Evolutionary conservation across 2,888 invertebrate species (phyloP).

Genomic region (Epinotia brunnichana): DNA sequence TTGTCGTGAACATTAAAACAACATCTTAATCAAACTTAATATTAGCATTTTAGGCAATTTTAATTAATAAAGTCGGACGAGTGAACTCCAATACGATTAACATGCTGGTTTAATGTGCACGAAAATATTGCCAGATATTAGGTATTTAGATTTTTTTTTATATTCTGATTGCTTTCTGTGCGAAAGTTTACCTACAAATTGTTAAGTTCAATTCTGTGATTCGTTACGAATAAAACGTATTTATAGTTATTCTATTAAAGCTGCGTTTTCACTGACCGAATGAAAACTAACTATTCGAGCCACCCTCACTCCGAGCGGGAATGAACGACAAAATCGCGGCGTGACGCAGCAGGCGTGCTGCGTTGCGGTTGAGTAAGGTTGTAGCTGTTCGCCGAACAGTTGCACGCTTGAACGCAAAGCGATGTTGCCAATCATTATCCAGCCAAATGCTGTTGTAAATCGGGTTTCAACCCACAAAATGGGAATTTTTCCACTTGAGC

Average conservation of each 20-base stretch:
- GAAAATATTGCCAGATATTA: neutral
- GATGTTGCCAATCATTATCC: slow-evolving; percentile 23
- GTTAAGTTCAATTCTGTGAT: slow-evolving; percentile 14
- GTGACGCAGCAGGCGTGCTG: slow-evolving; percentile 4
- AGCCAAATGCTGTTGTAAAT: slow-evolving; percentile 12
- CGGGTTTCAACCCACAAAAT: slow-evolving; percentile 23
- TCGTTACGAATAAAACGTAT: slow-evolving; percentile 28
- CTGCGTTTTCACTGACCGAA: slow-evolving; percentile 43
- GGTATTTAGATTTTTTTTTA: no score
- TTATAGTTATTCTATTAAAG: slow-evolving; percentile 35
- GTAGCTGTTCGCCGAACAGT: slow-evolving; percentile 31
- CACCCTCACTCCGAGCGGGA: slow-evolving; percentile 20
- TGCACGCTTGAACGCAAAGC: slow-evolving; percentile 15
- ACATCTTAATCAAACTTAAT: slow-evolving; percentile 17
- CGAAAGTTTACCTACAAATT: slow-evolving; percentile 28
- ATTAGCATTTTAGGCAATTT: slow-evolving; percentile 12
- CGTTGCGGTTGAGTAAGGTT: neutral
- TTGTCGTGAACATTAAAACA: slow-evolving; percentile 17
- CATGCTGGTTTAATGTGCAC: slow-evolving; percentile 10
- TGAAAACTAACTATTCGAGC: slow-evolving; percentile 35
- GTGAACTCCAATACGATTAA: neutral
- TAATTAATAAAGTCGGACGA: neutral
- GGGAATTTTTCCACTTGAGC: slow-evolving; percentile 31
- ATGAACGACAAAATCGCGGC: slow-evolving; percentile 21
- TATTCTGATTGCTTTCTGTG: slow-evolving; percentile 22